Percentiles rank a stretch among this genome's conserved stretches.
Evolutionary conservation across 2,888 invertebrate species (phyloP).

Genomic region (Poecilobothrus nobilitatus): DNA sequence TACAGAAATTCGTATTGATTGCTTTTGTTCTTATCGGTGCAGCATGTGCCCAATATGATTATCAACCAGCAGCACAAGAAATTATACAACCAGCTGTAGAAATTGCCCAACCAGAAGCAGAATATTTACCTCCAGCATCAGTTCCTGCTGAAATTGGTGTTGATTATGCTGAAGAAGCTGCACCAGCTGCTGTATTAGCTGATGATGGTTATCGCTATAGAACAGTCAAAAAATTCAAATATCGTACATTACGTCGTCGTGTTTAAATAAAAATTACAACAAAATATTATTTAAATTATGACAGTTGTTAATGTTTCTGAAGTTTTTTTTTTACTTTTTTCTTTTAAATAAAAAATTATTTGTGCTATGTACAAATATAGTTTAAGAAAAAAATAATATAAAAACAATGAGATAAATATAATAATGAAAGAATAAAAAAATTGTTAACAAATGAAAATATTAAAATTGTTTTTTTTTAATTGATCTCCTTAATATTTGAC

Average conservation of each 20-base stretch:
- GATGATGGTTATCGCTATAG: not conserved
- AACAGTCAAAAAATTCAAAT: not conserved
- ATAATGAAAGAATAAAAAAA: too few relatives aligned
- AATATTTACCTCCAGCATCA: not conserved
- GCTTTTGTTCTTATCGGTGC: not conserved
- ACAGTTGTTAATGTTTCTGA: too few relatives aligned
- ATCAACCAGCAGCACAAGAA: not conserved
- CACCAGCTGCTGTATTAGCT: slow-evolving; percentile 1
- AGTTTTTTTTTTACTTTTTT: too few relatives aligned
- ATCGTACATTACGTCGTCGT: not conserved
- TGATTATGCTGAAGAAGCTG: not conserved
- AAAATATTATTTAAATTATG: too few relatives aligned
- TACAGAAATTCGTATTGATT: not conserved
- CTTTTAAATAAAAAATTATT: too few relatives aligned
- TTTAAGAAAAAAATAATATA: too few relatives aligned
- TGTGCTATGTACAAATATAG: too few relatives aligned
- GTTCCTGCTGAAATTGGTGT: not conserved
- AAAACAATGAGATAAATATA: too few relatives aligned
- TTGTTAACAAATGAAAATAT: too few relatives aligned
- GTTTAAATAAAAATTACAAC: not conserved
- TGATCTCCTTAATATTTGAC: too few relatives aligned
- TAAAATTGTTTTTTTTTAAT: too few relatives aligned
- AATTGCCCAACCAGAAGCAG: not conserved
- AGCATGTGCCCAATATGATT: not conserved
- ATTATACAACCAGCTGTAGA: not conserved